Base-by-base conservation (phyloP, 2,888 invertebrate genomes). In the Drosophila longiperda region DNA sequence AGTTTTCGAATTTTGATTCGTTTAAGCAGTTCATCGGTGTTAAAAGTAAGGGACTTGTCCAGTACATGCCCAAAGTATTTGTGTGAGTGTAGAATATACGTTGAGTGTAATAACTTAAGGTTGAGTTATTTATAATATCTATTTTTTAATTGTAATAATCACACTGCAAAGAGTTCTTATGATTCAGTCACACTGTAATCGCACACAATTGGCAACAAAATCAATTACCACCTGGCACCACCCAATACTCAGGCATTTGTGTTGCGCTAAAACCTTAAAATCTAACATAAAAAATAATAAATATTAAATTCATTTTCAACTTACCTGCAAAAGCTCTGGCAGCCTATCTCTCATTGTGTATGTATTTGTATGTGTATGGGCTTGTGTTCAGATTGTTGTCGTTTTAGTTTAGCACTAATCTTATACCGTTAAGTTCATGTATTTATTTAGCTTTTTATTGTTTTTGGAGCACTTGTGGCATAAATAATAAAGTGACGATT, bases 261-360 rank as follows among this genome's bases (percentile, higher is more conserved):
- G 15, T 42, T 55, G 50, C 29, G 67, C 26, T 67, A 48, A 20
- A 45, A 20, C 20, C 7, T 45, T 20, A 67, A 38, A 32, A 60
- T 52, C 60, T 26, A 20, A 29, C 61, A 61, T 6, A n/a, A 6
- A 9, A 38, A 36, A 42, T 34, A 34, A 20, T 6, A 12, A 55
- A 45, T 61, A 29, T 55, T 58, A 54, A 45, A 20, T 4, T 6
- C 59, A 54, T 48, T 57, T 57, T 40, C 15, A 54, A 72, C 87
- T 91, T 85, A 92, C 92, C 92, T 92, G 92, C 63, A 92, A 80
- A 80, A 92, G 88, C 79, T 92, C 92, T 33, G 92, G 91, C 65
- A 92, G 87, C 76, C 92, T 91, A 77, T 92, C 92, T 90, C 88
- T 91, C 92, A 92, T 74, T 70, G 67, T 38, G 36, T 57, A 32